Evolutionary conservation across 2,113 vertebrate genomes (phyloP), one percentile per base, ranked within the genome.

Genomic region (Engraulis encrasicolus): DNA sequence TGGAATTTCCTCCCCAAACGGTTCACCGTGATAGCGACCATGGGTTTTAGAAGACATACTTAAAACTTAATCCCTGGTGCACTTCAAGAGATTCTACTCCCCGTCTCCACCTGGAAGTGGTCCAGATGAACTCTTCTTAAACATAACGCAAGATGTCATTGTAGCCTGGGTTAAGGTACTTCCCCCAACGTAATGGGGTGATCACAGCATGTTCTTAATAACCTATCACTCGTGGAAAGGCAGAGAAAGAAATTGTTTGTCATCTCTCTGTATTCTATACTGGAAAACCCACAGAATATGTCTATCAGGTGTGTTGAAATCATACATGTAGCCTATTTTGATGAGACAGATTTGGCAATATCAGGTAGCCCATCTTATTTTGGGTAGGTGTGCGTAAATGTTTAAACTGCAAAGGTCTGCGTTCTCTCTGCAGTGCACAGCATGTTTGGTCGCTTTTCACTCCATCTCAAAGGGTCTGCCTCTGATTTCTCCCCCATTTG

Each of bases 61-160:
- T 89, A 87, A 85, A 89, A 89, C 86, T 86, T 83, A 81, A 89
- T 89, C 84, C 84, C 79, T 78, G 82, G 80, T 50, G 79, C 84
- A 86, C 84, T 87, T 84, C 86, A 83, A 87, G 81, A 87, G 84
- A 79, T 82, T 66, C 81, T 87, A 66, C 87, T 89, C 86, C 85
- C 84, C 54, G 86, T 81, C 84, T 79, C 84, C 82, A 87, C 82
- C 78, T 84, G 84, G 81, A 78, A 79, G 78, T 71, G 50, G 77
- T 81, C 71, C 52, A 80, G 85, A 87, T 3, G 23, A 31, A 77
- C 84, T 78, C 82, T 52, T 79, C 49, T 83, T 14, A 2, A 12
- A n/a, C 15, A 66, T 23, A 66, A 27, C 14, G 31, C 58, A 66
- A 66, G 23, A 66, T 66, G 58, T 23, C 58, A 66, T 66, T 66